Percentiles rank a stretch among this genome's conserved stretches.
Conservation (phyloP, 1,140 invertebrate genomes). For the Grapholita molesta region DNA sequence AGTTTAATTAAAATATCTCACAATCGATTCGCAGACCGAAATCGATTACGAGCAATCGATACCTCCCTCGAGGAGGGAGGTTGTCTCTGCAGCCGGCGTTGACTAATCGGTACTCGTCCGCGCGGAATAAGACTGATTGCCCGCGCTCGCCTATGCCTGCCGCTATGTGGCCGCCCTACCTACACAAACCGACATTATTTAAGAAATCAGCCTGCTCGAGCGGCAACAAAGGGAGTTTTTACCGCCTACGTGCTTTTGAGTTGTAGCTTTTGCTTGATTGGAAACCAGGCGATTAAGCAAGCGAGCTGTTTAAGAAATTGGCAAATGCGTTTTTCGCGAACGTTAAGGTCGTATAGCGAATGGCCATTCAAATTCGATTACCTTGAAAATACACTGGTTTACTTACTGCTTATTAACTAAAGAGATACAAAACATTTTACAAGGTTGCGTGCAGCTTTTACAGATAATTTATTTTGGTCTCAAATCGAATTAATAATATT, state of each 20-base stretch:
- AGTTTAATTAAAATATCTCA: conserved; percentile 26
- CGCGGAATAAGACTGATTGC: conserved; percentile 76
- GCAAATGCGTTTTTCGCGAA: background rate
- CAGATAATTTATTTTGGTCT: too few species aligned
- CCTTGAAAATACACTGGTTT: too few species aligned
- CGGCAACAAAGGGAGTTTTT: conserved; percentile 68
- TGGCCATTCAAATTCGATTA: too few species aligned
- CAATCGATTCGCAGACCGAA: conserved; percentile 38
- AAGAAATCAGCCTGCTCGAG: conserved; percentile 70
- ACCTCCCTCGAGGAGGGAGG: conserved; percentile 51
- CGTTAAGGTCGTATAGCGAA: too few species aligned
- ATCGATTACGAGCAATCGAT: conserved; percentile 73
- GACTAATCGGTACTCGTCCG: conserved; percentile 74
- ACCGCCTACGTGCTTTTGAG: conserved; percentile 52
- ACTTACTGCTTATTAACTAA: too few species aligned
- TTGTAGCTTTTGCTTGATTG: conserved; percentile 13
- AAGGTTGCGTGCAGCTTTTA: too few species aligned
- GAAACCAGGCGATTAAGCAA: background rate
- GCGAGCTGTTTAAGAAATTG: background rate
- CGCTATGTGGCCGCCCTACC: conserved; percentile 50
- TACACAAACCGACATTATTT: conserved; percentile 74
- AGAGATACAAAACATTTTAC: too few species aligned
- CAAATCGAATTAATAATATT: background rate
- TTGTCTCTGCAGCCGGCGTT: conserved; percentile 72
- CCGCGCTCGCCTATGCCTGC: conserved; percentile 58